A percentile compares a stretch with the other conserved stretches of the same genome.
Evolutionary conservation across 2,797 vertebrate species (phyloP).

Genomic region (Sebastes nivosus): DNA sequence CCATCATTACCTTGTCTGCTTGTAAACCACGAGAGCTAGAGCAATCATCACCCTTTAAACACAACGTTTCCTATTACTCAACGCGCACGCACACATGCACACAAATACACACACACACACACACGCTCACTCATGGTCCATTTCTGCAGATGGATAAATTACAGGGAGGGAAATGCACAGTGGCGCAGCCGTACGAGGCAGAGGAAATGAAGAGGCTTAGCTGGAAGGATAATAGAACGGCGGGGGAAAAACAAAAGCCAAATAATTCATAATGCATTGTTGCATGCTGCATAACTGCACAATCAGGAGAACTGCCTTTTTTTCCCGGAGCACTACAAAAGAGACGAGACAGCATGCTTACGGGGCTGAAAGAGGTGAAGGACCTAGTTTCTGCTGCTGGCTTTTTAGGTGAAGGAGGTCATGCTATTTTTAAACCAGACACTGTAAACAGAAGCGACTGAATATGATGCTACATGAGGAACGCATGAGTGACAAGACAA

Average conservation of each 20-base stretch:
- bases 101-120: conserved; percentile 3
- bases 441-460: neutral
- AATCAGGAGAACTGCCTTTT: conserved; percentile 43
- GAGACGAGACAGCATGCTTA: conserved; percentile 34
- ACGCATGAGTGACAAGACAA: neutral
- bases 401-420: conserved; percentile 24
- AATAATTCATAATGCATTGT: conserved; percentile 66
- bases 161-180: conserved; percentile 60
- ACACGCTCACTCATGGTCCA: conserved; percentile 26
- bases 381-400: conserved; percentile 38
- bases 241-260: conserved; percentile 60
- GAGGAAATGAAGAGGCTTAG: conserved; percentile 70
- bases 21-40: conserved; percentile 64
- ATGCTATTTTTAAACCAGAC: conserved; percentile 34
- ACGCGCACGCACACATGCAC: neutral
- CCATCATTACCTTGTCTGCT: conserved; percentile 61
- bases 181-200: conserved; percentile 34
- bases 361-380: conserved; percentile 32
- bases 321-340: conserved; percentile 44
- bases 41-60: conserved; percentile 68
- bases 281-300: conserved; percentile 60
- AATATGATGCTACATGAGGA: neutral
- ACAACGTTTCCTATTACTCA: conserved; percentile 63
- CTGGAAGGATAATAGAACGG: conserved; percentile 58
- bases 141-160: conserved; percentile 71